Base-by-base conservation (phyloP, 1,140 invertebrate species). In the Drosophila pseudoobscura region DNA sequence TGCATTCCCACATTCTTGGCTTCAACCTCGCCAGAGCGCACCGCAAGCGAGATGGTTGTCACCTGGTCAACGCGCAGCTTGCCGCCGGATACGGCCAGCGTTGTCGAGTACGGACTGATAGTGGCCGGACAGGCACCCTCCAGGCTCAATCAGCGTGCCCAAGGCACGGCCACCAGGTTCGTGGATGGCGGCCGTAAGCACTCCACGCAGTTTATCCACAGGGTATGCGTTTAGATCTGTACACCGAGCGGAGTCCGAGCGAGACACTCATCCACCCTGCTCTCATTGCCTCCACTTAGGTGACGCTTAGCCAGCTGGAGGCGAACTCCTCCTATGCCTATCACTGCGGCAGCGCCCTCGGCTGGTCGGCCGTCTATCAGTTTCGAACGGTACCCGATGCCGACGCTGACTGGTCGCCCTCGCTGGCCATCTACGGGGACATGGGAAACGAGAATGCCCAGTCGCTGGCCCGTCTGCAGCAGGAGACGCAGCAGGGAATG, bases 361-460 rank as follows among this genome's bases (percentile, higher is more conserved):
- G 96, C 11, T 98, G 96, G 97, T 98, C 97, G 1, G 92, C 94
- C 54, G 46, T 94, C 47, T 98, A 96, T 92, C 94, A 92, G 73
- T 97, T 98, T 91, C 94, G 92, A 57, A 96, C 96, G 0, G 44
- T 82, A 24, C 92, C 94, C 17, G 94, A 94, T 0, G 77, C 91
- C 7, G 93, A 63, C 6, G 93, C 94, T 6, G 90, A 94, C 47
- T 98, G 97, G 97, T 93, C 94, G 45, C 96, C 97, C 0, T 92
- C 93, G n/a, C 92, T 99, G 35, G 97, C 96, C 15, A 94, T 99
- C 60, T 99, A 95, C 91, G 98, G 97, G 0, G 97, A 98, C 91
- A 95, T 99, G 95, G 97, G 97, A 2, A 97, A 96, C 92, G 95
- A 95, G 84, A 98, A 98, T 92, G 96, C 96, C 24, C 93, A 96